phyloP scores from a whole-genome alignment of 2,888 invertebrate species.

The Lapara coniferarum region DNA sequence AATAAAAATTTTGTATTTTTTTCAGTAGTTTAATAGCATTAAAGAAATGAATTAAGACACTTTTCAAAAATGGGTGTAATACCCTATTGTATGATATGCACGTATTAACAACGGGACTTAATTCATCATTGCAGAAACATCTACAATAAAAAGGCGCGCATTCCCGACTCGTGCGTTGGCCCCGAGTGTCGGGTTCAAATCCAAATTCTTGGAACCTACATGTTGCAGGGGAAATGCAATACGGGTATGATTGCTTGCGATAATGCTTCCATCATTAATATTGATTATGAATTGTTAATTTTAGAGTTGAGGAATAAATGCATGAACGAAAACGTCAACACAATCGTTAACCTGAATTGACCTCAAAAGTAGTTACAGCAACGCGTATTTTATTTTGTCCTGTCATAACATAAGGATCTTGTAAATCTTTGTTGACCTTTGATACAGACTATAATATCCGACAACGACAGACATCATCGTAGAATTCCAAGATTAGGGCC shows the following conservation, averaged over 20 bases:
- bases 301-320: neutral
- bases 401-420: too few relatives aligned
- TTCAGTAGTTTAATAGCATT: too few relatives aligned
- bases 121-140: conserved; percentile 11
- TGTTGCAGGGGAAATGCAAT: neutral
- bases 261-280: conserved; percentile 2
- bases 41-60: too few relatives aligned
- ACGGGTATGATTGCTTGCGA: conserved; percentile 5
- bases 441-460: too few relatives aligned
- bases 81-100: too few relatives aligned
- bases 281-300: neutral
- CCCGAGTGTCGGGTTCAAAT: conserved; percentile 9
- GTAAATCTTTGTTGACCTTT: too few relatives aligned
- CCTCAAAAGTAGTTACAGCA: too few relatives aligned
- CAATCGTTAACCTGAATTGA: neutral
- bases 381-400: too few relatives aligned
- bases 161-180: conserved; percentile 9
- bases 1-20: too few relatives aligned
- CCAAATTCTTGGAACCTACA: conserved; percentile 18
- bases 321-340: neutral
- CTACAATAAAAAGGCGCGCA: conserved; percentile 12
- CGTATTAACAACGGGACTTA: neutral
- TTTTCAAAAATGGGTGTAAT: too few relatives aligned
- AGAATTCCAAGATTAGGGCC: too few relatives aligned
- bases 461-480: too few relatives aligned